Base-by-base conservation (phyloP, 2,888 invertebrate species). In the Parascotia fuliginaria region DNA sequence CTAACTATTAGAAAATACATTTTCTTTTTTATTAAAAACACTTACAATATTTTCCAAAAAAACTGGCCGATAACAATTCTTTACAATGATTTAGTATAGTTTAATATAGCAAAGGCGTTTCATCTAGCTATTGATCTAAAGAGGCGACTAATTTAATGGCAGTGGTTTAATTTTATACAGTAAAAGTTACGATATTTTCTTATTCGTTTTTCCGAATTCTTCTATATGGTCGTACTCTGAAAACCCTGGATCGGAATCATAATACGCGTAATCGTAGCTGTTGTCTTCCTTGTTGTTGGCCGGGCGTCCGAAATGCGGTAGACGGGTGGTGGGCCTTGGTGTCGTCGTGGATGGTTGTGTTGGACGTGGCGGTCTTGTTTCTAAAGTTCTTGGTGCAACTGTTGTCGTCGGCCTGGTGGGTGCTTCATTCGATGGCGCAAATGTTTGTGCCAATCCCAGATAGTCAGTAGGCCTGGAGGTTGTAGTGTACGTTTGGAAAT, bases 201-300 rank as follows among this genome's bases (percentile, higher is more conserved):
- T 88, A 70, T 45, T 51, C 5, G 94, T 94, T 89, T 93, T 95
- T 67, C 94, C 93, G 65, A 95, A 94, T 77, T 95, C 95, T 74
- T 93, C 93, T 84, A 94, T 93, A 64, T 92, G 87, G 50, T 93
- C 93, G 64, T 93, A 93, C 75, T 93, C 93, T 29, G 93, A 79
- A 68, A 94, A 93, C 32, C 93, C 93, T 9, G 89, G 88, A 40
- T 94, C 94, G 47, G 95, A 94, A 77, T 97, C 97, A 73, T 97
- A 97, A 76, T 97, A 97, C 3, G 97, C 97, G 73, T 97, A 97
- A 79, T 97, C 97, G 75, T 97, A 97, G 77, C 95, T 95, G 42
- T 93, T 93, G 70, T 95, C 95, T 70, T 95, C 95, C 59, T 95
- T 94, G 61, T 94, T 94, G 71, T 88, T 94, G 71, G 83, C 87